Evolutionary conservation across 92 coral and sea anemone species (phyloP).

Genomic region (Palythoa heliodiscus): DNA sequence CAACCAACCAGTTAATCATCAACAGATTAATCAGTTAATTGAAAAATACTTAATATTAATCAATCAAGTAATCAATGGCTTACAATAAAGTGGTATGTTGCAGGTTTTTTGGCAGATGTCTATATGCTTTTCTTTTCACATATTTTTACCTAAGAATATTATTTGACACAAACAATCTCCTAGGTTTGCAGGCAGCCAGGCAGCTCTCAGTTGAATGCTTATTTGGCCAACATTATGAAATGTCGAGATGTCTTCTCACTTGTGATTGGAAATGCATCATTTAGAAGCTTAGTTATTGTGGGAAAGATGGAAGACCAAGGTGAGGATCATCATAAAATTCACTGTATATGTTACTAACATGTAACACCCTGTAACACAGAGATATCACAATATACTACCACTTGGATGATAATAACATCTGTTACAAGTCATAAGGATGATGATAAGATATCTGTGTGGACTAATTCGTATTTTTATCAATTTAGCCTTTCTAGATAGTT

Average conservation of each 20-base stretch:
- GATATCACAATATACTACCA: neutral
- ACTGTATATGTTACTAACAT: neutral
- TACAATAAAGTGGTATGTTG: too few species aligned
- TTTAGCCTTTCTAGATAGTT: too few species aligned
- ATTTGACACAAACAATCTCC: neutral
- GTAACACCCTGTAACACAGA: too few species aligned
- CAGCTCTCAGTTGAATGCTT: slow-evolving; percentile 44
- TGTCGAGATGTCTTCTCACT: slow-evolving; percentile 85
- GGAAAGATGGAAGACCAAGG: slow-evolving; percentile 94
- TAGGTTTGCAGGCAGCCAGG: slow-evolving; percentile 51
- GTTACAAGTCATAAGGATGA: too few species aligned
- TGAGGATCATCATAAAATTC: neutral
- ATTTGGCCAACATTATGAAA: slow-evolving; percentile 75
- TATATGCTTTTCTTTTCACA: neutral
- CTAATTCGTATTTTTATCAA: too few species aligned
- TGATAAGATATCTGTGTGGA: too few species aligned
- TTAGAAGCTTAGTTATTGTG: slow-evolving; percentile 84
- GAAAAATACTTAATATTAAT: too few species aligned
- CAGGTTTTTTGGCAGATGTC: too few species aligned
- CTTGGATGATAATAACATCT: neutral
- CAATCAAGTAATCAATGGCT: too few species aligned
- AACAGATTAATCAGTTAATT: too few species aligned
- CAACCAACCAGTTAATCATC: too few species aligned
- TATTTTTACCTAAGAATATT: neutral
- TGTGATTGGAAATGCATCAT: slow-evolving; percentile 82